A percentile compares a stretch with the other conserved stretches of the same genome.
phyloP scores from a whole-genome alignment of 1,140 invertebrate genomes.

The Zaprionus kolodkinae region DNA sequence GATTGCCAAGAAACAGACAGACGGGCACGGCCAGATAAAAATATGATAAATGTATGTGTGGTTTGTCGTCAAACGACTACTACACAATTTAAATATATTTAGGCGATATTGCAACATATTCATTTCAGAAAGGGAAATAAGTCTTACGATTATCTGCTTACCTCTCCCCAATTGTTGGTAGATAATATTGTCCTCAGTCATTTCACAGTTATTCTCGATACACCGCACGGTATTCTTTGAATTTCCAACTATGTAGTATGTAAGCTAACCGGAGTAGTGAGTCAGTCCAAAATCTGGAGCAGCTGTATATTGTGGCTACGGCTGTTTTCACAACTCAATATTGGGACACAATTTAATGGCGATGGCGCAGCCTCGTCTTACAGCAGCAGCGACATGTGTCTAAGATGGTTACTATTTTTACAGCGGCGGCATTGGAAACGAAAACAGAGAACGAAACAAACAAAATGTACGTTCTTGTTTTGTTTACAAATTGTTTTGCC shows the following conservation, averaged over 20 bases:
- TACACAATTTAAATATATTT: neutral
- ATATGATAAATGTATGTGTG: neutral
- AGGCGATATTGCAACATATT: too few species aligned
- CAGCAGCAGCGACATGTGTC: conserved; percentile 18
- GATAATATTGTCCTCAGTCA: conserved; percentile 35
- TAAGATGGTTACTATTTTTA: conserved; percentile 14
- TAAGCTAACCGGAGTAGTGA: conserved; percentile 13
- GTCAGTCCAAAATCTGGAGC: conserved; percentile 12
- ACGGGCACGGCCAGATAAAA: neutral
- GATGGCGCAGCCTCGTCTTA: conserved; percentile 4
- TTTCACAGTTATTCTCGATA: conserved; percentile 10
- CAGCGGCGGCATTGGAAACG: conserved; percentile 29
- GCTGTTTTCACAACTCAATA: conserved; percentile 3
- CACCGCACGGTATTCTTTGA: conserved; percentile 21
- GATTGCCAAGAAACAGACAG: too few species aligned
- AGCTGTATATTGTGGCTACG: conserved; percentile 9
- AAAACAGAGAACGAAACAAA: conserved; percentile 28
- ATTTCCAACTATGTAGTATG: conserved; percentile 7
- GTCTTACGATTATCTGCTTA: conserved; percentile 14
- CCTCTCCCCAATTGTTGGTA: conserved; percentile 33
- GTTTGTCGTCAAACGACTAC: neutral
- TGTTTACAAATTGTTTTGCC: conserved; percentile 44
- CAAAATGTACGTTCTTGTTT: conserved; percentile 19
- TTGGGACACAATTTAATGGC: conserved; percentile 3
- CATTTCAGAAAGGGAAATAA: neutral